These are phyloP conservation scores for Mythimna vitellina DNA, from an alignment of 2,888 invertebrate species.

Conservation along the genomic window DNA sequence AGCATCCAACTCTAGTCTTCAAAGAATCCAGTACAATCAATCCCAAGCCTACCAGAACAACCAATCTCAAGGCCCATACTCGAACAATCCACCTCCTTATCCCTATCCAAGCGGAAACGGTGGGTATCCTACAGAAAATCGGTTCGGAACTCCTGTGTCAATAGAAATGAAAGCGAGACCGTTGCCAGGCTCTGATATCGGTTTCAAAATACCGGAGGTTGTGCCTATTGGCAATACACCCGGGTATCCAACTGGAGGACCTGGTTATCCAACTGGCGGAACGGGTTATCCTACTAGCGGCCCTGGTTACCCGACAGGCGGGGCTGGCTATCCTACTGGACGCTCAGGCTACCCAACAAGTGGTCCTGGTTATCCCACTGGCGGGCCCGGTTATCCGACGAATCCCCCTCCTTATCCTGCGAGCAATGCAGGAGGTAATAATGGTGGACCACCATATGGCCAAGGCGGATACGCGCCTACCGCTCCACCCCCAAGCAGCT, in stretches of 20 bases:
- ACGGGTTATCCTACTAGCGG: slow-evolving; percentile 12
- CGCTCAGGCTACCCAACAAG: neutral
- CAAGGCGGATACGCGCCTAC: slow-evolving; percentile 35
- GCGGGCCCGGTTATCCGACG: slow-evolving; percentile 24
- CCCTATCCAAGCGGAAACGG: slow-evolving; percentile 31
- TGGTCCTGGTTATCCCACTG: neutral
- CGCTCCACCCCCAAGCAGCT: slow-evolving; percentile 44
- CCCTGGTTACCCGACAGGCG: slow-evolving; percentile 22
- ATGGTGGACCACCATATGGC: slow-evolving; percentile 9
- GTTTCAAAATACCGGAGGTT: slow-evolving; percentile 38
- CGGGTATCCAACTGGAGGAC: slow-evolving; percentile 1
- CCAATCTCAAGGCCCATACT: slow-evolving; percentile 30
- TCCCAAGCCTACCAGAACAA: slow-evolving; percentile 19
- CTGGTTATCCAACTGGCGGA: slow-evolving; percentile 11
- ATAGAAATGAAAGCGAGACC: slow-evolving; percentile 39
- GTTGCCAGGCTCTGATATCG: slow-evolving; percentile 32
- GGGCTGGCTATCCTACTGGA: slow-evolving; percentile 10
- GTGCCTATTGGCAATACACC: neutral
- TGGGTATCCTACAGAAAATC: slow-evolving; percentile 28
- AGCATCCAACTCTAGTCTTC: slow-evolving; percentile 44
- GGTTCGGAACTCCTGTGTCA: slow-evolving; percentile 23
- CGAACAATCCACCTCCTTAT: slow-evolving; percentile 46
- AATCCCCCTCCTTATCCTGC: slow-evolving; percentile 24
- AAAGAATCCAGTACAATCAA: slow-evolving; percentile 26
- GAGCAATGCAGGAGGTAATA: slow-evolving; percentile 15